These are phyloP conservation scores for Butastur rufipennis DNA, from an alignment of 2,113 vertebrate species.

Conservation along the genomic window DNA sequence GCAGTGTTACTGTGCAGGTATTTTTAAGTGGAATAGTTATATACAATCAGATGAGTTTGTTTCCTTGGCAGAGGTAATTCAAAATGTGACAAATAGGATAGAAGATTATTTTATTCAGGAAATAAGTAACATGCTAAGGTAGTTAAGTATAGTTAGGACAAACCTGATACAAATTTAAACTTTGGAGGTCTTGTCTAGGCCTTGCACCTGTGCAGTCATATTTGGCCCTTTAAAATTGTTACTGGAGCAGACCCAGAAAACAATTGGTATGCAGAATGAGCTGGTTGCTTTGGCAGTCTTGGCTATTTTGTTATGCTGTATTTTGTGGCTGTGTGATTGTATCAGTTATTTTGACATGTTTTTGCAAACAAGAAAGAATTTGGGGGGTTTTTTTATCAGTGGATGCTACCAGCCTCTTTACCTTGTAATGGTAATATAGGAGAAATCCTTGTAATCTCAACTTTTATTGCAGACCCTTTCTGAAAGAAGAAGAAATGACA, in stretches of 20 bases:
- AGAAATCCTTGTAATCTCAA: neutral
- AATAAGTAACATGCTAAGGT: neutral
- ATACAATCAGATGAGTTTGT: neutral
- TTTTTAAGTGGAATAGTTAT: neutral
- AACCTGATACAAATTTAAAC: neutral
- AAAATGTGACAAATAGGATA: neutral
- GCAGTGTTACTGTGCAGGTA: neutral
- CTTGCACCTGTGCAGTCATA: neutral
- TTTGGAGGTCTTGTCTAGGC: neutral
- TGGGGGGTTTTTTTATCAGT: neutral
- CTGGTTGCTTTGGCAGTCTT: neutral
- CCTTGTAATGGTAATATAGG: neutral
- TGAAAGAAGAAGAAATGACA: neutral
- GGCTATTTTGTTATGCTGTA: neutral
- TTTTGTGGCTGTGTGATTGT: neutral
- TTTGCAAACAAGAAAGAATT: neutral
- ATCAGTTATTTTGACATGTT: neutral
- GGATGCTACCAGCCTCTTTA: neutral
- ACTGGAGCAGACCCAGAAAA: neutral
- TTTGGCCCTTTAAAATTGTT: neutral
- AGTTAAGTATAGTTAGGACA: neutral
- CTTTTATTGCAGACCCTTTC: neutral
- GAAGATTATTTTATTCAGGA: neutral
- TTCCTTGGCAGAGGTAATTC: neutral
- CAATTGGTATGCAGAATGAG: neutral